A percentile compares a stretch with the other conserved stretches of the same genome.
These are phyloP conservation scores for Anthrax anthrax DNA, from an alignment of 2,888 invertebrate genomes.

Conservation along the genomic window DNA sequence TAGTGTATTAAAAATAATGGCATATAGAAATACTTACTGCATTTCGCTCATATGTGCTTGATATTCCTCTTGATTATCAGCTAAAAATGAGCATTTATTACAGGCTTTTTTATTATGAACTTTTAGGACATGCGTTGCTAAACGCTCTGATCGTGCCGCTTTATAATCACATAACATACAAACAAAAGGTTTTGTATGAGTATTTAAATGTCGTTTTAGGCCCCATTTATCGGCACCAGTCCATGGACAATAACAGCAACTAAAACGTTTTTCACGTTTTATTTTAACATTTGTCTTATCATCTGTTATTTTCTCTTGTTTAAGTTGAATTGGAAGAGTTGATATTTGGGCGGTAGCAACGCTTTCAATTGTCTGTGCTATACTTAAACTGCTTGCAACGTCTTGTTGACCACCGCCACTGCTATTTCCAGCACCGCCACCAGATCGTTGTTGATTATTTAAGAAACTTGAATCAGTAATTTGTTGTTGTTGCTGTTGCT, in stretches of 20 bases:
- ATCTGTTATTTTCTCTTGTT: constrained; percentile 29
- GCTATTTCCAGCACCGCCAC: not conserved
- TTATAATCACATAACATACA: constrained; percentile 87
- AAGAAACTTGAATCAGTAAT: constrained; percentile 2
- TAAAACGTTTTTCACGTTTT: constrained; percentile 57
- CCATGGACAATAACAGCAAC: constrained; percentile 85
- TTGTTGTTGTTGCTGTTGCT: constrained; percentile 18
- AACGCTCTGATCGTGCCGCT: constrained; percentile 77
- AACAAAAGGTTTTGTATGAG: constrained; percentile 81
- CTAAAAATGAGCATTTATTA: constrained; percentile 74
- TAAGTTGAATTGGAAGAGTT: constrained; percentile 18
- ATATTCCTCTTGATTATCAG: constrained; percentile 68
- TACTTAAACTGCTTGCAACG: constrained; percentile 31
- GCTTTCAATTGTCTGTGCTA: constrained; percentile 33
- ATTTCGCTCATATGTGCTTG: constrained; percentile 63
- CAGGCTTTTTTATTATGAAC: constrained; percentile 86
- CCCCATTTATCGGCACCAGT: constrained; percentile 91
- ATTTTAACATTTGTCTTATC: constrained; percentile 24
- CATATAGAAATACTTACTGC: constrained; percentile 43
- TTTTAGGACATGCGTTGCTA: constrained; percentile 79
- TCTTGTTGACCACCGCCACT: not conserved
- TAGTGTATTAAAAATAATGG: not conserved
- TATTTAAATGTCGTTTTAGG: constrained; percentile 79
- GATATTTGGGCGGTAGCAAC: constrained; percentile 31
- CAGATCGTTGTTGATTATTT: not conserved